phyloP scores from a whole-genome alignment of 2,888 invertebrate species.

The Nyleta sp. region DNA sequence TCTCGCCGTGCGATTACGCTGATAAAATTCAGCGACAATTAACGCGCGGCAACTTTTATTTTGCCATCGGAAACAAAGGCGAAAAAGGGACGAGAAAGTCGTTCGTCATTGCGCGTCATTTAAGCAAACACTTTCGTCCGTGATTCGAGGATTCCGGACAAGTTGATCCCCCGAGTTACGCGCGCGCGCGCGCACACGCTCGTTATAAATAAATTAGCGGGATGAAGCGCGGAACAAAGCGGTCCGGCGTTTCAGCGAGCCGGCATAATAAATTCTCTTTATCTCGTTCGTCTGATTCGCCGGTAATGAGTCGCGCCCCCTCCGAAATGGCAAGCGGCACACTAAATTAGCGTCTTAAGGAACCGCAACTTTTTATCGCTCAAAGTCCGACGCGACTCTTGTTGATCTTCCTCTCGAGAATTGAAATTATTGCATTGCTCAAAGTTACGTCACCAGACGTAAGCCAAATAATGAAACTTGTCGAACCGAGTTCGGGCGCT shows the following conservation, averaged over 20 bases:
- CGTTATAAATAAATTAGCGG: conserved; percentile 53
- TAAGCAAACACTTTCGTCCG: conserved; percentile 12
- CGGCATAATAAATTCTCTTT: conserved; percentile 51
- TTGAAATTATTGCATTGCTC: conserved; percentile 46
- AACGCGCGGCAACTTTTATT: not conserved
- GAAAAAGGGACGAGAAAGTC: too few relatives aligned
- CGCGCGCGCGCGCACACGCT: not conserved
- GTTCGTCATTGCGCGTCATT: conserved; percentile 3
- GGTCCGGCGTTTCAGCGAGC: conserved; percentile 34
- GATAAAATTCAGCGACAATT: conserved; percentile 7
- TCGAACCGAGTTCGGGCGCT: conserved; percentile 8
- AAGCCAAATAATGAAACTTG: conserved; percentile 36
- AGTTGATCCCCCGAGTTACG: conserved; percentile 32
- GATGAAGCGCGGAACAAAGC: conserved; percentile 44
- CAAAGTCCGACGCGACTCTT: conserved; percentile 25
- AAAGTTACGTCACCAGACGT: conserved; percentile 35
- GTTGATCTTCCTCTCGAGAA: conserved; percentile 53
- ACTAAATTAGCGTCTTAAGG: conserved; percentile 51
- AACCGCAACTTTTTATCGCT: conserved; percentile 52
- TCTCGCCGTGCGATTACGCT: not conserved
- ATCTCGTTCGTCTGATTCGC: conserved; percentile 54
- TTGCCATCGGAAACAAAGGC: not conserved
- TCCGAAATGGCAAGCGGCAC: conserved; percentile 49
- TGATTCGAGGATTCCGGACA: conserved; percentile 15
- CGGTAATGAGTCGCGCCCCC: conserved; percentile 51